Conservation (phyloP, 2,888 invertebrate species). For the Drosophila picticornis region DNA sequence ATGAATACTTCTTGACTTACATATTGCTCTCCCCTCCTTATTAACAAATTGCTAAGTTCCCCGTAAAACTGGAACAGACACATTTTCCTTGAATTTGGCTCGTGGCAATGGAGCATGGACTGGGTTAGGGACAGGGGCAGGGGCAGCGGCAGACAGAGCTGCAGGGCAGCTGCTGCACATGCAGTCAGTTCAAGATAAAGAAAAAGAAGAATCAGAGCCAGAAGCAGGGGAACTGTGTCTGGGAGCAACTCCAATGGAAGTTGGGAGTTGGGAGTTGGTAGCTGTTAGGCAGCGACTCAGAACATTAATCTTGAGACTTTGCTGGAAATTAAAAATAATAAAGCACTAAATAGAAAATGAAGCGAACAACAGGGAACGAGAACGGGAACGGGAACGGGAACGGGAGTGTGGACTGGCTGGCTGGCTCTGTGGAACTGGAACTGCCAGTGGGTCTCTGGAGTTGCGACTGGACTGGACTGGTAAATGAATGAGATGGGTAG, state of each 20-base stretch:
- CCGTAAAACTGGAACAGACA: slow-evolving; percentile 41
- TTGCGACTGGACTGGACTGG: background rate
- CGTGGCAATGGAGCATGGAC: slow-evolving; percentile 40
- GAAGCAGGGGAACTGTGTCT: slow-evolving; percentile 5
- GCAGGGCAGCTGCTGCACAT: slow-evolving; percentile 33
- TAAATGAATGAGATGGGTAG: background rate
- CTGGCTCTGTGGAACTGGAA: slow-evolving; percentile 14
- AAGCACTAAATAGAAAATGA: slow-evolving; percentile 78
- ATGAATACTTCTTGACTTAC: slow-evolving; percentile 11
- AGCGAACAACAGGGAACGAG: slow-evolving; percentile 35
- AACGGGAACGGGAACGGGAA: slow-evolving; percentile 11
- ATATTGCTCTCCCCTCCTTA: slow-evolving; percentile 2
- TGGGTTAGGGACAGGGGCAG: background rate
- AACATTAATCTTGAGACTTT: slow-evolving; percentile 72
- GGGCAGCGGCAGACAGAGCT: slow-evolving; percentile 4
- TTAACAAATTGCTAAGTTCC: background rate
- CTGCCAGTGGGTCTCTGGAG: slow-evolving; percentile 16
- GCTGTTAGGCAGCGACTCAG: slow-evolving; percentile 61
- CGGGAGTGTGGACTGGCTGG: slow-evolving; percentile 6
- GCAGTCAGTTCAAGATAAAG: slow-evolving; percentile 16
- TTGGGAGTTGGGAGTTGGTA: slow-evolving; percentile 17
- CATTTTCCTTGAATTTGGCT: slow-evolving; percentile 39
- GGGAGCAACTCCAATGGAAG: slow-evolving; percentile 4
- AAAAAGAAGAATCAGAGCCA: background rate
- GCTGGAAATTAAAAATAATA: slow-evolving; percentile 76